phyloP scores from a whole-genome alignment of 2,113 vertebrate genomes.

The Asarcornis scutulata region DNA sequence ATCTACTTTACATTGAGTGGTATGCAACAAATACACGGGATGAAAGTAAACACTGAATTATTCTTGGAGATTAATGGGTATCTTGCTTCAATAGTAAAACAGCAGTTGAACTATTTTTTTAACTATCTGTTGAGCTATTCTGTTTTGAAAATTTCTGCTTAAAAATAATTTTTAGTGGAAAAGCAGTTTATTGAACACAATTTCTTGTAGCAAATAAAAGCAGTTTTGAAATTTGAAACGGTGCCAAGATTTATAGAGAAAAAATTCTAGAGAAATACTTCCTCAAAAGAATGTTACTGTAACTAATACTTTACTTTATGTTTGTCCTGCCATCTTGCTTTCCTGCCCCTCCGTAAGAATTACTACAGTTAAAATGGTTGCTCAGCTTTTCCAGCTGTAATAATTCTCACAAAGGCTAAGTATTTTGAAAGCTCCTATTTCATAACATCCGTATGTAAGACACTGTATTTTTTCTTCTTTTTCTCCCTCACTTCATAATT shows the following conservation, averaged over 20 bases:
- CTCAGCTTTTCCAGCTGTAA: background rate
- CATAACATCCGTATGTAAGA: background rate
- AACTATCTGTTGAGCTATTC: background rate
- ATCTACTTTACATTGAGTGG: background rate
- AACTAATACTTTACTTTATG: background rate
- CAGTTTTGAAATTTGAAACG: background rate
- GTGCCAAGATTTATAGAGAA: background rate
- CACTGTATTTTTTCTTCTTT: fast-evolving
- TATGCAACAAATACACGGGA: background rate
- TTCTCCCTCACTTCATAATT: background rate
- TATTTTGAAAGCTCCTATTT: background rate
- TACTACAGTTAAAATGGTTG: background rate
- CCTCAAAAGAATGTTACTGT: background rate
- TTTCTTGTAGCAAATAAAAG: background rate
- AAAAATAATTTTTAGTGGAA: background rate
- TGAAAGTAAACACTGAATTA: background rate
- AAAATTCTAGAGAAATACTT: background rate
- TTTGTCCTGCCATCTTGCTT: background rate
- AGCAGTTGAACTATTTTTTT: background rate
- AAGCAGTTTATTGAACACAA: background rate
- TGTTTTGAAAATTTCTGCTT: background rate
- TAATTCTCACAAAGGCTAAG: background rate
- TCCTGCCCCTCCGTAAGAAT: fast-evolving
- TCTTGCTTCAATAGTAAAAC: background rate
- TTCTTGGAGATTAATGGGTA: background rate